Evolutionary conservation across 2,888 invertebrate species (phyloP).

Genomic region (Lasioglossum vierecki): DNA sequence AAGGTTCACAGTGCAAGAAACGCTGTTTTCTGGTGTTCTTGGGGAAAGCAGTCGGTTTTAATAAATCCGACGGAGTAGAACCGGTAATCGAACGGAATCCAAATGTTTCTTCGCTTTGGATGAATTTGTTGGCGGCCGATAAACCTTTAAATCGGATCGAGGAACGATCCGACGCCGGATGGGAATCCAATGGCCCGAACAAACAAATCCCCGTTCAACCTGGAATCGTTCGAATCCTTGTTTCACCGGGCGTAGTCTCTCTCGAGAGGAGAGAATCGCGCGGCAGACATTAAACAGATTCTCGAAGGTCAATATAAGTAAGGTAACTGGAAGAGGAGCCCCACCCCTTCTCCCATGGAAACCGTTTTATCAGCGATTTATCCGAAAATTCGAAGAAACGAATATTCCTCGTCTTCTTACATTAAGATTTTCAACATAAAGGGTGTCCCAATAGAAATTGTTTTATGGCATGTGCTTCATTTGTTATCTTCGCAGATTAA

Average conservation of each 20-base stretch:
- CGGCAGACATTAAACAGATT: constrained; percentile 64
- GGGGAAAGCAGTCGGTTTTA: not conserved
- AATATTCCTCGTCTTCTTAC: not conserved
- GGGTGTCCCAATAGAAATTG: too few relatives aligned
- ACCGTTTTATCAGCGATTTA: not conserved
- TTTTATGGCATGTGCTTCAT: too few relatives aligned
- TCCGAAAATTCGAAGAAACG: not conserved
- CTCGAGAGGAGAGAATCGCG: constrained; percentile 16
- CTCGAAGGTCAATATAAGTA: constrained; percentile 62
- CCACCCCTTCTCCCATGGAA: not conserved
- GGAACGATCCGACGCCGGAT: not conserved
- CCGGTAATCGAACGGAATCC: constrained; percentile 15
- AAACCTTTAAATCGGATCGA: not conserved
- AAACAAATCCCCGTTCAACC: constrained; percentile 35
- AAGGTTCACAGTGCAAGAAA: not conserved
- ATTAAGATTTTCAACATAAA: not conserved
- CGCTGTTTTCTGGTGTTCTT: not conserved
- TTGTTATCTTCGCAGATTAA: too few relatives aligned
- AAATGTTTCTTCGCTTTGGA: not conserved
- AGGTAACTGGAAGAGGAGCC: constrained; percentile 24
- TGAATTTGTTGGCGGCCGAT: constrained; percentile 18
- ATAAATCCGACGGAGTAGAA: constrained; percentile 15
- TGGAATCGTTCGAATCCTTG: constrained; percentile 32
- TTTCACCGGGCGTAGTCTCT: constrained; percentile 23
- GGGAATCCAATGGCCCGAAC: constrained; percentile 22